phyloP scores from a whole-genome alignment of 1,140 invertebrate species.

The Apolygus lucorum region DNA sequence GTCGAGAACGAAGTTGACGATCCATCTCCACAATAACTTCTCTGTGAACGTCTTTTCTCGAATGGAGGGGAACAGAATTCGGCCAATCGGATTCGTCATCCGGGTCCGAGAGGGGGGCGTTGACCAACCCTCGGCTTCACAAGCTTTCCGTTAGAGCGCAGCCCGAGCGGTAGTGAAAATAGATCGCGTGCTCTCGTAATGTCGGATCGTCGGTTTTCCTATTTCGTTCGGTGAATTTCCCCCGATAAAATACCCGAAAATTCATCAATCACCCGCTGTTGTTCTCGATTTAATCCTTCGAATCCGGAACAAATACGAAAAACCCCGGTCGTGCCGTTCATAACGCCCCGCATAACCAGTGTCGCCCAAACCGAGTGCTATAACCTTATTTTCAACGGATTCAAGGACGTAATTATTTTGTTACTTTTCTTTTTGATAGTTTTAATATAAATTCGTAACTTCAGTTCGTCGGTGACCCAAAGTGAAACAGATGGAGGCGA shows the following conservation, averaged over 20 bases:
- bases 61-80: too few relatives aligned
- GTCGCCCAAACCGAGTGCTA: background rate
- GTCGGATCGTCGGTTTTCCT: background rate
- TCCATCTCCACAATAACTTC: too few relatives aligned
- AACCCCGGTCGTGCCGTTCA: too few relatives aligned
- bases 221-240: background rate
- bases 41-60: too few relatives aligned
- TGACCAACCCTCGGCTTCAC: too few relatives aligned
- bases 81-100: too few relatives aligned
- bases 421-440: background rate
- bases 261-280: background rate
- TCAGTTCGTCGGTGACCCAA: background rate
- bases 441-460: background rate
- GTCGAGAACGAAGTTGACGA: too few relatives aligned
- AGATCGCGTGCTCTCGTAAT: background rate
- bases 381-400: background rate
- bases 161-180: background rate
- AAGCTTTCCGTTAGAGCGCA: too few relatives aligned
- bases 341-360: too few relatives aligned
- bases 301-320: too few relatives aligned
- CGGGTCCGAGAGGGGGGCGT: too few relatives aligned
- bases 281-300: background rate
- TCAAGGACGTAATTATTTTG: background rate
- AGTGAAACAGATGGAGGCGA: constrained; percentile 75
- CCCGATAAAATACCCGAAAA: background rate